Conservation (phyloP, 2,113 vertebrate species). For the Taurulus bubalis region DNA sequence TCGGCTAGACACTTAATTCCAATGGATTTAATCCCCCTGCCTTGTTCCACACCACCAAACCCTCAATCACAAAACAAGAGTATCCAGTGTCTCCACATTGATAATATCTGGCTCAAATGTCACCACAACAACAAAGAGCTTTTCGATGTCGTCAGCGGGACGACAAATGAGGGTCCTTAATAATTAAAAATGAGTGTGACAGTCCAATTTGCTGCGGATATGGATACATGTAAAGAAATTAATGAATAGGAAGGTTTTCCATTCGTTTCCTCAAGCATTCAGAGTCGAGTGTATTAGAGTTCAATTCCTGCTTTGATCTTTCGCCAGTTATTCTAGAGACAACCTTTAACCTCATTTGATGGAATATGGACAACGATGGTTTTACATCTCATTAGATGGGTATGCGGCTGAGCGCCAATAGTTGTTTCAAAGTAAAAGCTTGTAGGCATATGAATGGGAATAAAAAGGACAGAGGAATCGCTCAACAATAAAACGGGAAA, state of each 20-base stretch:
- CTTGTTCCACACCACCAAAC: constrained; percentile 22
- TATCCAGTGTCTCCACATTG: constrained; percentile 79
- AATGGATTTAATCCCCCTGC: constrained; percentile 17
- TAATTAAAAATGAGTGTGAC: constrained; percentile 79
- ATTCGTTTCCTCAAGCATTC: constrained; percentile 60
- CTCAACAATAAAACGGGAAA: constrained; percentile 1
- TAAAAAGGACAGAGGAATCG: background rate
- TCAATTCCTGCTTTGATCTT: constrained; percentile 46
- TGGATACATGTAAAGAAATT: constrained; percentile 69
- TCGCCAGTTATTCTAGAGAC: constrained; percentile 2
- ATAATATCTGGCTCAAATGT: constrained; percentile 83
- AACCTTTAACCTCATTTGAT: constrained; percentile 11
- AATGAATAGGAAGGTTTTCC: constrained; percentile 71
- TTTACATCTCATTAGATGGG: constrained; percentile 4
- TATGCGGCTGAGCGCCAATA: background rate
- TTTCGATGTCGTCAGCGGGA: constrained; percentile 75
- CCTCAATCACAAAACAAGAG: constrained; percentile 78
- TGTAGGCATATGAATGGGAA: background rate
- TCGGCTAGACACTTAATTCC: constrained; percentile 50
- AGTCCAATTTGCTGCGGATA: constrained; percentile 80
- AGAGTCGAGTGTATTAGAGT: constrained; percentile 44
- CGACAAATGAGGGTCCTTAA: constrained; percentile 83
- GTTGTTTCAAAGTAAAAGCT: constrained; percentile 4
- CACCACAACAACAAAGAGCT: constrained; percentile 77
- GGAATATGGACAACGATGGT: constrained; percentile 15